A percentile compares a stretch with the other conserved stretches of the same genome.
Evolutionary conservation across 2,797 vertebrate genomes (phyloP).

Genomic region (Macrochelys suwanniensis): DNA sequence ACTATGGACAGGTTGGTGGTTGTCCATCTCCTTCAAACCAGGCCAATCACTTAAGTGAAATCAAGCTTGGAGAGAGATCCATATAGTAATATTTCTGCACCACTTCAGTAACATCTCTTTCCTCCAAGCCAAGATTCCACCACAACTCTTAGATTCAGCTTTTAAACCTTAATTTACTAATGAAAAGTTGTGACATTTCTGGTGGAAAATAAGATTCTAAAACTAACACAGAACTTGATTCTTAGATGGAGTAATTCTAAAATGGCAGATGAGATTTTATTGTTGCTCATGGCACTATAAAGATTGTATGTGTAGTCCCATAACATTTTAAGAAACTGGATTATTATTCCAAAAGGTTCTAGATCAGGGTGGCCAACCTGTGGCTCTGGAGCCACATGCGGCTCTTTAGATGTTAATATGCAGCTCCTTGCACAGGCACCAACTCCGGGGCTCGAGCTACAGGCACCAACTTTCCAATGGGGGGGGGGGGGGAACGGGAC

Average conservation of each 20-base stretch:
- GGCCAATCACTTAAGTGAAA: neutral
- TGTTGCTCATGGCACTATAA: constrained; percentile 38
- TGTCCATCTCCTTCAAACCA: neutral
- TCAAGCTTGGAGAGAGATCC: constrained; percentile 32
- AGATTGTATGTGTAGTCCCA: neutral
- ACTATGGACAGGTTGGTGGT: no score
- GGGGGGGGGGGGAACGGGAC: no score
- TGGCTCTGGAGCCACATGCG: no score
- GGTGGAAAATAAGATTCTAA: constrained; percentile 38
- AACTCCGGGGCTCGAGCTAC: no score
- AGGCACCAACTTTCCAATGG: no score
- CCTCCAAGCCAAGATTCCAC: neutral
- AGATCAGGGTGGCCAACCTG: neutral
- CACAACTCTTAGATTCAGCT: constrained; percentile 45
- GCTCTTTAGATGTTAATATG: no score
- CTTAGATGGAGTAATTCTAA: neutral
- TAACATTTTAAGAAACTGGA: neutral
- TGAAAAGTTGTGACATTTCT: neutral
- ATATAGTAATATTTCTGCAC: neutral
- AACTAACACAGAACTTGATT: neutral
- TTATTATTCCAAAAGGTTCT: neutral
- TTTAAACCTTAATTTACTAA: neutral
- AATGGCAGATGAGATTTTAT: constrained; percentile 58
- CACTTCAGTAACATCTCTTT: neutral
- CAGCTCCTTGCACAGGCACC: no score